Evolutionary conservation across 2,797 vertebrate species (phyloP).

Genomic region (Bryconaethiops microstoma): DNA sequence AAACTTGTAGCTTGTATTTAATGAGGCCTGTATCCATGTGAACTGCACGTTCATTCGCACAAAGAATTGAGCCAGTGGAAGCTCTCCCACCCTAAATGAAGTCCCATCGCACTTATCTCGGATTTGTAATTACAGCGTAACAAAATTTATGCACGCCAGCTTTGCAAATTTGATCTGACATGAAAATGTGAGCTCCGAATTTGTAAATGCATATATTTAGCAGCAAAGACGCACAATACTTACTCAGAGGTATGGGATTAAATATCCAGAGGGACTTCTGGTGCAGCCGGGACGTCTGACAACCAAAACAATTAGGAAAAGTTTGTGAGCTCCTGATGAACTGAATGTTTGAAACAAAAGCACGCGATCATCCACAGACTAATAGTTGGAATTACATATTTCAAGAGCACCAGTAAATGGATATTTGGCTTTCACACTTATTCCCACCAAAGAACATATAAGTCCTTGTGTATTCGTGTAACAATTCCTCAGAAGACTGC

Average conservation of each 20-base stretch:
- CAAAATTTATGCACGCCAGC: neutral
- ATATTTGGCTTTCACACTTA: neutral
- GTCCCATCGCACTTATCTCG: neutral
- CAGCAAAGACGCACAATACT: slow-evolving; percentile 3
- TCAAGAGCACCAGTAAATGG: neutral
- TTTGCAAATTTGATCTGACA: neutral
- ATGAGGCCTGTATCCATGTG: neutral
- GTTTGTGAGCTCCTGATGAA: neutral
- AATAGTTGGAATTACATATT: neutral
- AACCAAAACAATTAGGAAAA: slow-evolving; percentile 18
- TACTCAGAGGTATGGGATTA: neutral
- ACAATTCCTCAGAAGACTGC: neutral
- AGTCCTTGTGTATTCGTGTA: neutral
- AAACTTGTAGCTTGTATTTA: neutral
- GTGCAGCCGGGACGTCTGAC: slow-evolving; percentile 12
- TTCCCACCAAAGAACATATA: neutral
- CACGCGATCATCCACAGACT: neutral
- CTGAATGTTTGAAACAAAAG: neutral
- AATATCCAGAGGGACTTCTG: slow-evolving; percentile 3
- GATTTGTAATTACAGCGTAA: neutral
- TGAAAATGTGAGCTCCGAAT: neutral
- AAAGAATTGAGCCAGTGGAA: neutral
- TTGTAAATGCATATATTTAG: neutral
- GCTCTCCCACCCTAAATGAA: neutral
- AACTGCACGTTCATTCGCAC: neutral